A percentile compares a stretch with the other conserved stretches of the same genome.
Conservation (phyloP, 2,888 invertebrate species). For the Eutolmus rufibarbis region DNA sequence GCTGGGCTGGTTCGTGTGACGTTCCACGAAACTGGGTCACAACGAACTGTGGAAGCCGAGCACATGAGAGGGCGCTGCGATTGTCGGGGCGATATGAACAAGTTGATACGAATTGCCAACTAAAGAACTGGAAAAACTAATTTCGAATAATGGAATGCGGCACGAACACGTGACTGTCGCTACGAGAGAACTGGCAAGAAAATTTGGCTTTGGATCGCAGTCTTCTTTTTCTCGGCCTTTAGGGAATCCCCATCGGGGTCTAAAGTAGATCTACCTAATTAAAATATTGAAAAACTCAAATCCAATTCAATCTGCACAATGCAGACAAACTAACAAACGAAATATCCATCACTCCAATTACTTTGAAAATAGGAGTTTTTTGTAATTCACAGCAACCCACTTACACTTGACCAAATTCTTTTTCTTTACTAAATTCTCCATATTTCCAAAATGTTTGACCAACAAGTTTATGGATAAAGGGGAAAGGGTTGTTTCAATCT, state of each 20-base stretch:
- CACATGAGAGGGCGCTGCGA: not conserved
- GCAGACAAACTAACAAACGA: too few species aligned
- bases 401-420: too few species aligned
- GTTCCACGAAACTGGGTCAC: constrained; percentile 12
- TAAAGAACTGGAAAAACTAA: constrained; percentile 37
- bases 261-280: not conserved
- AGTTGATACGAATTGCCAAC: constrained; percentile 37
- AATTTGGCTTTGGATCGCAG: not conserved
- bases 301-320: not conserved
- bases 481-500: too few species aligned
- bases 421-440: too few species aligned
- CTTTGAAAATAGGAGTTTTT: too few species aligned
- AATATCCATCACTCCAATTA: too few species aligned
- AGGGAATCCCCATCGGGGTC: not conserved
- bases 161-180: constrained; percentile 32
- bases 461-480: too few species aligned
- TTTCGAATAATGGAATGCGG: constrained; percentile 38
- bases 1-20: not conserved
- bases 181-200: not conserved
- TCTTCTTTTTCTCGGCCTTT: not conserved
- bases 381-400: too few species aligned
- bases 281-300: not conserved
- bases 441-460: too few species aligned
- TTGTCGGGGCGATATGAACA: constrained; percentile 6
- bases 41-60: constrained; percentile 7